These are phyloP conservation scores for Solen grandis DNA, from an alignment of 1,140 invertebrate species.

Conservation along the genomic window DNA sequence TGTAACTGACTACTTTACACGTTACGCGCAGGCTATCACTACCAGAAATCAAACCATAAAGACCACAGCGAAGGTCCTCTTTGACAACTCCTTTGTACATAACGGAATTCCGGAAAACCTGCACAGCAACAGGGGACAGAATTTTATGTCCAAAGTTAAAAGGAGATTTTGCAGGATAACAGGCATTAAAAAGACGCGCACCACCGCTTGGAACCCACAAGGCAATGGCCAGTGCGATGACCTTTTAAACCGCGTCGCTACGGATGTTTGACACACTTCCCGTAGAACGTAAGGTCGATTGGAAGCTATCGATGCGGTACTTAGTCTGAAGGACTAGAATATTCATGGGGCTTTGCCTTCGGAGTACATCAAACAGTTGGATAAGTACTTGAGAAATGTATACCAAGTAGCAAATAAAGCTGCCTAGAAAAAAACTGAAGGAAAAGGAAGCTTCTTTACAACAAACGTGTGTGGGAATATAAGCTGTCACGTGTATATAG, in stretches of 20 bases:
- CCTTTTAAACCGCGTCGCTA: background rate
- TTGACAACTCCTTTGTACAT: slow-evolving; percentile 40
- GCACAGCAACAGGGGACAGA: slow-evolving; percentile 18
- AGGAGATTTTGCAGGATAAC: background rate
- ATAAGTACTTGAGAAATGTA: background rate
- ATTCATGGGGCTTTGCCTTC: background rate
- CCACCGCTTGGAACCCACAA: background rate
- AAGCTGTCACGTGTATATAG: background rate
- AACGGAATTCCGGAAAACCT: slow-evolving; percentile 22
- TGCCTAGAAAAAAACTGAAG: background rate
- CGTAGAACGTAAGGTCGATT: background rate
- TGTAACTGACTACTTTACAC: slow-evolving; percentile 45
- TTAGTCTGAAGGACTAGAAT: background rate
- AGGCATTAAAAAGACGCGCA: no score
- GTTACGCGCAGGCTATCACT: slow-evolving; percentile 22
- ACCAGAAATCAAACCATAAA: slow-evolving; percentile 36
- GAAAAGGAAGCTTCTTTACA: background rate
- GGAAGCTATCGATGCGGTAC: slow-evolving; percentile 25
- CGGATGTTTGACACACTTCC: background rate
- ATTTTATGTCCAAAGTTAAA: slow-evolving; percentile 7
- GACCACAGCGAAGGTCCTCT: slow-evolving; percentile 39
- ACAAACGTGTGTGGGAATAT: background rate
- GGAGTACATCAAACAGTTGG: background rate
- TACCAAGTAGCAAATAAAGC: background rate
- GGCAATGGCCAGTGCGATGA: background rate